Evolutionary conservation across 2,888 invertebrate genomes (phyloP), one percentile per base, ranked within the genome.

Genomic region (Acleris literana): DNA sequence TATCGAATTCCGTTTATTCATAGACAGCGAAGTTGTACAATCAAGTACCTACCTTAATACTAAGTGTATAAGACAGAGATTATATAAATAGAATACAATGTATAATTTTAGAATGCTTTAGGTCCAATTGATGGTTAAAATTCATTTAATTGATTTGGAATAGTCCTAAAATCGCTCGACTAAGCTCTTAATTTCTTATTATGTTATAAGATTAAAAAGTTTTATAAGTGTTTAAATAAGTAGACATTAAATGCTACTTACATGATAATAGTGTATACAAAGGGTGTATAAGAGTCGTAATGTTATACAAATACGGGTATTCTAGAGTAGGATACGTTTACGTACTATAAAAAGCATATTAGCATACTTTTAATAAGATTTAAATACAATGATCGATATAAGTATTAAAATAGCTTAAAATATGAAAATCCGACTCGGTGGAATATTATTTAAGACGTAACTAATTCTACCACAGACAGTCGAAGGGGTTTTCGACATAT

Each of bases 371-470:
- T 13, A 39, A 39, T 13, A 39, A 39, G 39, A 11, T 33, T 11
- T 13, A 39, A 39, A 11, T 33, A 33, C 11, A 33, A 33, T 11
- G 18, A 48, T 39, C 17, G 33, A 39, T 54, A 18, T 39, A 54
- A 54, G 1, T 44, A 11, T 44, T 44, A 44, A 3, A 44, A 25
- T 25, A 53, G 33, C 54, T 54, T 54, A 39, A 39, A 39, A 39
- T 54, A 46, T n/a, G n/a, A n/a, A 33, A 54, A 39, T 18, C 18
- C 52, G 25, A 52, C 54, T 54, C 54, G 54, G 54, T 54, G 54
- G 54, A 54, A 33, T 17, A 49, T 18, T 18, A 7, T 7, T 17
- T 53, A 17, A 39, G 39, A 5, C 13, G 39, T 13, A 13, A 39
- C 13, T 39, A 39, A 33, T 33, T 3, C 33, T 33, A 33, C 33